Conservation (phyloP, 2,888 invertebrate species). For the Chrysolina oricalcia region DNA sequence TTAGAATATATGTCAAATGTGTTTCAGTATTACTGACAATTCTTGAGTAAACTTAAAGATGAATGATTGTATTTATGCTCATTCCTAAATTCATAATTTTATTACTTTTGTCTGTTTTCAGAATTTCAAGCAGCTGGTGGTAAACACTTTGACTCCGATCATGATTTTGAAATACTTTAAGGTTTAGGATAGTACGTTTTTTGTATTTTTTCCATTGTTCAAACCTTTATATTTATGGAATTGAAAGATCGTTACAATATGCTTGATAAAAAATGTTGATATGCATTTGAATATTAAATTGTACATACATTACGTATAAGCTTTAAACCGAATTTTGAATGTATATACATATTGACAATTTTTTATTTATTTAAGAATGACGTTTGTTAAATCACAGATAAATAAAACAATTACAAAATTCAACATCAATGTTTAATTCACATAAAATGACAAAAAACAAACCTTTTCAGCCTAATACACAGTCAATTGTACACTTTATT, state of each 20-base stretch:
- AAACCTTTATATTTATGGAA: slow-evolving; percentile 9
- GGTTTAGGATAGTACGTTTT: slow-evolving; percentile 10
- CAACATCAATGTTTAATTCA: slow-evolving; percentile 71
- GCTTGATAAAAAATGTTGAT: slow-evolving; percentile 42
- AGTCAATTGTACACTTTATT: slow-evolving; percentile 25
- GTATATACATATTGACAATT: slow-evolving; percentile 42
- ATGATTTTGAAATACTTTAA: slow-evolving; percentile 88
- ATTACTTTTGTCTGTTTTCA: slow-evolving; percentile 60
- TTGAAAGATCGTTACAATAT: slow-evolving; percentile 24
- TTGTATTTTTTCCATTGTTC: slow-evolving; percentile 3
- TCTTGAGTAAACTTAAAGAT: too few relatives aligned
- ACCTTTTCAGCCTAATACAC: slow-evolving; percentile 51
- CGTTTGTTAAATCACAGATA: slow-evolving; percentile 38
- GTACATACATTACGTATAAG: slow-evolving; percentile 40
- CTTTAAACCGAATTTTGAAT: slow-evolving; percentile 45
- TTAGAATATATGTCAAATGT: too few relatives aligned
- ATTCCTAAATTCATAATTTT: not conserved
- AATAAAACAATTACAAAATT: slow-evolving; percentile 43
- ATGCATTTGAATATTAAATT: slow-evolving; percentile 45
- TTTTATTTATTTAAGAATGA: slow-evolving; percentile 43
- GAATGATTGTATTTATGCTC: too few relatives aligned
- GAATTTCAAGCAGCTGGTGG: slow-evolving; percentile 77
- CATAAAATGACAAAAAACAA: slow-evolving; percentile 50
- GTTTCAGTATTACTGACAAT: too few relatives aligned
- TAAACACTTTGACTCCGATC: slow-evolving; percentile 82